Evolutionary conservation across 1,140 invertebrate species (phyloP).

Genomic region (Gyrodactylus salaris): DNA sequence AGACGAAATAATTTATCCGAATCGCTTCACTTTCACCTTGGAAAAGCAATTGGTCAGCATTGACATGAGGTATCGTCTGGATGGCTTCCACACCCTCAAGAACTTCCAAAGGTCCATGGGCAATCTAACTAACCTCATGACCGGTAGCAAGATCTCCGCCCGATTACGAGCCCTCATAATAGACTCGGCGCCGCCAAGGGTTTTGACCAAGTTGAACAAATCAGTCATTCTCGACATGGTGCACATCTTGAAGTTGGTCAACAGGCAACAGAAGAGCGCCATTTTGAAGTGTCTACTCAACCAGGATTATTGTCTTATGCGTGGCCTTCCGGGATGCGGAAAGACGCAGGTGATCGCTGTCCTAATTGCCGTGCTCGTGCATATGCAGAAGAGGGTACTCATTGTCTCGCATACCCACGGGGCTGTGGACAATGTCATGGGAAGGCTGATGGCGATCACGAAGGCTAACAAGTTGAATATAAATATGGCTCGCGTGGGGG

Average conservation of each 20-base stretch:
- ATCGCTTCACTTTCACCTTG: neutral
- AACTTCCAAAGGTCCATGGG: neutral
- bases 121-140: neutral
- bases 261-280: neutral
- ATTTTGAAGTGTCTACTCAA: neutral
- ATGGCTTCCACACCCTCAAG: neutral
- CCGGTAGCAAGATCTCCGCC: neutral
- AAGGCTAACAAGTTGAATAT: neutral
- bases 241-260: neutral
- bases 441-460: neutral
- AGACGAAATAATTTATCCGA: neutral
- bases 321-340: neutral
- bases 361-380: neutral
- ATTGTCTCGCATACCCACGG: neutral
- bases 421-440: neutral
- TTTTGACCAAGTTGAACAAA: neutral
- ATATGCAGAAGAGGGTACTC: neutral
- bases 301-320: neutral
- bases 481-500: neutral
- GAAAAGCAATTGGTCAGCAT: neutral
- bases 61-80: neutral
- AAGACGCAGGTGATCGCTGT: neutral
- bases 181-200: neutral
- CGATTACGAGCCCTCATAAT: neutral
- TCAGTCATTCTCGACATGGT: neutral